Conservation (phyloP, 2,797 vertebrate species). For the Masticophis lateralis region DNA sequence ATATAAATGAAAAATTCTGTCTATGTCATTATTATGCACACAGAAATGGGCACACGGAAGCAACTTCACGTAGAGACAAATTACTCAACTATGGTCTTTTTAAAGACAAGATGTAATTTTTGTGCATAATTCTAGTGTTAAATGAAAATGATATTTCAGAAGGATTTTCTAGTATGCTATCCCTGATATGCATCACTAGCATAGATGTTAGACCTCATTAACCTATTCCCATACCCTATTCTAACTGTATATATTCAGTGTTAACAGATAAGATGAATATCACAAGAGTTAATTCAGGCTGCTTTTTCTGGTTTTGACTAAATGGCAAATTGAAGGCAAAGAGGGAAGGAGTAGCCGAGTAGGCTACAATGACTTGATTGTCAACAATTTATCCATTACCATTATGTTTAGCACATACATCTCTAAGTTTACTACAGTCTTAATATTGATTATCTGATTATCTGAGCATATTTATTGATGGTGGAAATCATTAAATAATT, state of each 20-base stretch:
- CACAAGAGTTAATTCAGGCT: not conserved
- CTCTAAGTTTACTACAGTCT: too few relatives aligned
- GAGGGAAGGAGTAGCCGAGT: too few relatives aligned
- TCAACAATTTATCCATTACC: not conserved
- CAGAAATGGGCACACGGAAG: not conserved
- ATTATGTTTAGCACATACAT: not conserved
- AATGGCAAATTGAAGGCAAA: not conserved
- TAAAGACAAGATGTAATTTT: not conserved
- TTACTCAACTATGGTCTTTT: not conserved
- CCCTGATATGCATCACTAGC: not conserved
- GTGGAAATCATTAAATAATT: not conserved
- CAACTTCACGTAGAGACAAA: not conserved
- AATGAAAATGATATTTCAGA: not conserved
- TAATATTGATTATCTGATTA: not conserved
- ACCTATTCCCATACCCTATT: not conserved
- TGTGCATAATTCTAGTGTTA: not conserved
- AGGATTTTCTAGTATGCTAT: not conserved
- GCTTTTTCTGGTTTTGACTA: not conserved
- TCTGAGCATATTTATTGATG: not conserved
- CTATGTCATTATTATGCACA: not conserved
- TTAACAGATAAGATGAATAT: not conserved
- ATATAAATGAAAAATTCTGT: not conserved
- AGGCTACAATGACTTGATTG: too few relatives aligned
- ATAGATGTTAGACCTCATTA: not conserved
- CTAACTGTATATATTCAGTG: not conserved